Percentiles rank a stretch among this genome's conserved stretches.
Conservation (phyloP, 2,113 vertebrate species). For the Gymnorhina tibicen region DNA sequence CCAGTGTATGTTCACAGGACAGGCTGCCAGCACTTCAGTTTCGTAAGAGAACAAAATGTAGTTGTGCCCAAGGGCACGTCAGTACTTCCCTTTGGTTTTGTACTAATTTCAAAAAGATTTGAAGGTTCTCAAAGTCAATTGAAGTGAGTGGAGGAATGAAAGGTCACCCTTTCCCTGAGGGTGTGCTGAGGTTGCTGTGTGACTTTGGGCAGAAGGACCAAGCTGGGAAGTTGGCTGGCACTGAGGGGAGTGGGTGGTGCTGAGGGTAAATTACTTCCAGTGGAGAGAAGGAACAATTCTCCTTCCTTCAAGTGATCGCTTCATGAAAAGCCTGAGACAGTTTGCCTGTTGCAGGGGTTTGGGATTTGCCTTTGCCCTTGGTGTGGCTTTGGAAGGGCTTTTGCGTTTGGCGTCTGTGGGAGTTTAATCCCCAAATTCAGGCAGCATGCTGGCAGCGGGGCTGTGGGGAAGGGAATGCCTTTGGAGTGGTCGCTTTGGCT, state of each 20-base stretch:
- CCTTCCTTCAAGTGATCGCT: background rate
- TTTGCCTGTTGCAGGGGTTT: background rate
- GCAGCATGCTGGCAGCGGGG: rapidly evolving
- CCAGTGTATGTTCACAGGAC: background rate
- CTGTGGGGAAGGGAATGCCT: background rate
- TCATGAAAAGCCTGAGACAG: background rate
- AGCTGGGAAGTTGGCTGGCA: background rate
- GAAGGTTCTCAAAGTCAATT: background rate
- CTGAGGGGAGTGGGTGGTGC: rapidly evolving
- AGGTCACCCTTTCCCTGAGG: background rate
- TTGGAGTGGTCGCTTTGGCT: rapidly evolving
- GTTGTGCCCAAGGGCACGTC: background rate
- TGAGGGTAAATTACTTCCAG: background rate
- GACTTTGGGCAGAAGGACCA: background rate
- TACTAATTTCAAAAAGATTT: background rate
- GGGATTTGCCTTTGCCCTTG: background rate
- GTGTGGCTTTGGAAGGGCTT: background rate
- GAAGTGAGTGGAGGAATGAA: background rate
- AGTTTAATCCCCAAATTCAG: background rate
- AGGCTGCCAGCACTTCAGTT: background rate
- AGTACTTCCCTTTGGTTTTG: background rate
- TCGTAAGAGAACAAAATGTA: background rate
- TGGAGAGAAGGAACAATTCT: rapidly evolving
- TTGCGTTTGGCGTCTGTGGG: background rate
- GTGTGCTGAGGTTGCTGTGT: background rate